A percentile compares a stretch with the other conserved stretches of the same genome.
These are phyloP conservation scores for Andrena marginata DNA, from an alignment of 2,888 invertebrate species.

Conservation along the genomic window DNA sequence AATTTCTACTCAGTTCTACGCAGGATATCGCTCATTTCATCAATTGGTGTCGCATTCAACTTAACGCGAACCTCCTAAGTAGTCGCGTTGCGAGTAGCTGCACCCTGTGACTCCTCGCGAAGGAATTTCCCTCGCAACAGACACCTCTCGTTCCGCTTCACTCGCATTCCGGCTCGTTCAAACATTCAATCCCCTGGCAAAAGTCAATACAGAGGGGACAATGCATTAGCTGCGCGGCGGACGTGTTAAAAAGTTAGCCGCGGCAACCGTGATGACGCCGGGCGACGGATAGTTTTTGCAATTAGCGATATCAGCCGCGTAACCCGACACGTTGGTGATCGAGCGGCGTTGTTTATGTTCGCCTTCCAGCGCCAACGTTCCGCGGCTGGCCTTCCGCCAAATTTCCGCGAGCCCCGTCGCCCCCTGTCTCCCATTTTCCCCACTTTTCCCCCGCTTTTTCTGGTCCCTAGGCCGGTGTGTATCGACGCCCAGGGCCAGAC, in stretches of 20 bases:
- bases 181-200: neutral
- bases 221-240: neutral
- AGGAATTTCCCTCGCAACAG: no score
- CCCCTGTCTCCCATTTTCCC: neutral
- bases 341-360: conserved; percentile 54
- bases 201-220: conserved; percentile 3
- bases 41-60: no score
- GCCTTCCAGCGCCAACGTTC: conserved; percentile 54
- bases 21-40: no score
- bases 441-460: conserved; percentile 6
- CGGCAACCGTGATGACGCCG: conserved; percentile 39
- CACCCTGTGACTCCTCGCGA: no score
- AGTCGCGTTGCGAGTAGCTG: no score
- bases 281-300: conserved; percentile 77
- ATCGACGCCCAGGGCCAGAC: conserved; percentile 77
- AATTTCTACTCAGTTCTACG: no score
- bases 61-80: no score
- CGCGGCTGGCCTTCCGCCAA: conserved; percentile 76
- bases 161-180: neutral
- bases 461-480: conserved; percentile 52
- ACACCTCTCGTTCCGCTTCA: neutral
- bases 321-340: conserved; percentile 72
- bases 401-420: conserved; percentile 62
- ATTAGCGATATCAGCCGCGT: conserved; percentile 80
- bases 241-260: conserved; percentile 61